Percentiles rank a stretch among this genome's conserved stretches.
Conservation (phyloP, 1,140 invertebrate species). For the Drosophila willistoni region DNA sequence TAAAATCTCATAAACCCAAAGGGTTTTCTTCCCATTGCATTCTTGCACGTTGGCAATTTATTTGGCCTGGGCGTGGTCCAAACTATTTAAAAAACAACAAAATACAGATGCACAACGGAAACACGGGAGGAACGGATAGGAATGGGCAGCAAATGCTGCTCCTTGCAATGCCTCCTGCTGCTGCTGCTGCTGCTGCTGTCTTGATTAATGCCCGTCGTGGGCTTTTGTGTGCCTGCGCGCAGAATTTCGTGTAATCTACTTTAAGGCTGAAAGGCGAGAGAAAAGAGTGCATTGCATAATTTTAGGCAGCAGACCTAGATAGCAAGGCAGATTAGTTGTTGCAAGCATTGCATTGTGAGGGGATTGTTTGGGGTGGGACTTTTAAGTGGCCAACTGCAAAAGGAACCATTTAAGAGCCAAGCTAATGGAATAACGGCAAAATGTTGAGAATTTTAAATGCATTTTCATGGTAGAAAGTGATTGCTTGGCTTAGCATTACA, state of each 20-base stretch:
- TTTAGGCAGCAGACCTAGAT: slow-evolving; percentile 48
- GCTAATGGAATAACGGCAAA: neutral
- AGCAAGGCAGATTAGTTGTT: neutral
- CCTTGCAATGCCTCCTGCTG: slow-evolving; percentile 9
- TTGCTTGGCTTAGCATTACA: neutral
- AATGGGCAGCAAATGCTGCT: neutral
- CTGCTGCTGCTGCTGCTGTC: slow-evolving; percentile 27
- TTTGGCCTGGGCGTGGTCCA: slow-evolving; percentile 54
- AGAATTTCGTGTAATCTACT: slow-evolving; percentile 79
- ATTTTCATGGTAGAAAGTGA: neutral
- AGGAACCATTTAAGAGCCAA: slow-evolving; percentile 6
- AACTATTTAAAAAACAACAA: slow-evolving; percentile 47
- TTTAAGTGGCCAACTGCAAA: neutral
- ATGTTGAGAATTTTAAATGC: slow-evolving; percentile 4
- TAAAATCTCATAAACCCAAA: slow-evolving; percentile 73
- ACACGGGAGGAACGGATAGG: neutral
- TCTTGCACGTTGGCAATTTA: slow-evolving; percentile 78
- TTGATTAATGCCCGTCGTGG: slow-evolving; percentile 79
- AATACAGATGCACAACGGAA: slow-evolving; percentile 5
- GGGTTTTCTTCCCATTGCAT: slow-evolving; percentile 63
- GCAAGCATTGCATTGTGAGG: neutral
- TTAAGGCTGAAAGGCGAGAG: slow-evolving; percentile 59
- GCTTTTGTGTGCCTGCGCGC: slow-evolving; percentile 69
- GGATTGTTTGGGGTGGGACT: too few relatives aligned
- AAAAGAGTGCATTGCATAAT: slow-evolving; percentile 65